These are phyloP conservation scores for Trisateles emortualis DNA, from an alignment of 2,888 invertebrate species.

Conservation along the genomic window DNA sequence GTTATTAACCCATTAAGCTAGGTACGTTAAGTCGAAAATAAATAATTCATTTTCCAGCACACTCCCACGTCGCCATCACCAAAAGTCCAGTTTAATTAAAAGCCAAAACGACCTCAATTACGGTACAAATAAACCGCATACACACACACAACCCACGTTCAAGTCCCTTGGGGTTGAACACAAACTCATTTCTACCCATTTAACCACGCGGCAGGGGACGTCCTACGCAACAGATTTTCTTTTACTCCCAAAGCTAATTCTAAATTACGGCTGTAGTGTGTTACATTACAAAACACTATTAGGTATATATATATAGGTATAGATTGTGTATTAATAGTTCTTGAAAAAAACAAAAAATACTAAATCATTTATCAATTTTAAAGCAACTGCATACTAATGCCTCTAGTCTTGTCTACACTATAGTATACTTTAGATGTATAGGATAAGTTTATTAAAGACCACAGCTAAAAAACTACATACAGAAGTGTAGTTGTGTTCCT, in stretches of 20 bases:
- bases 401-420: too few relatives aligned
- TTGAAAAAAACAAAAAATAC: too few relatives aligned
- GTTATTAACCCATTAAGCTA: too few relatives aligned
- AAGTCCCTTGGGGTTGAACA: conserved; percentile 2
- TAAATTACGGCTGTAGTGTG: background rate
- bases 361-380: too few relatives aligned
- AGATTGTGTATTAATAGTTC: too few relatives aligned
- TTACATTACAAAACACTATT: too few relatives aligned
- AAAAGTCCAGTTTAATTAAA: conserved; percentile 38
- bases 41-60: background rate
- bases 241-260: background rate
- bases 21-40: background rate
- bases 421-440: too few relatives aligned
- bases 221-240: background rate
- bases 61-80: background rate
- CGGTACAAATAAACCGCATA: conserved; percentile 10
- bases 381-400: too few relatives aligned
- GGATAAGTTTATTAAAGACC: too few relatives aligned
- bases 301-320: too few relatives aligned
- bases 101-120: conserved; percentile 18
- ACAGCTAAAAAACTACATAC: too few relatives aligned
- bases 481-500: too few relatives aligned
- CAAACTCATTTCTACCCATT: conserved; percentile 14
- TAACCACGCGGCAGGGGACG: conserved; percentile 5
- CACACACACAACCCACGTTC: conserved; percentile 4